A percentile compares a stretch with the other conserved stretches of the same genome.
Conservation (phyloP, 2,888 invertebrate genomes). For the Pollenia angustigena region DNA sequence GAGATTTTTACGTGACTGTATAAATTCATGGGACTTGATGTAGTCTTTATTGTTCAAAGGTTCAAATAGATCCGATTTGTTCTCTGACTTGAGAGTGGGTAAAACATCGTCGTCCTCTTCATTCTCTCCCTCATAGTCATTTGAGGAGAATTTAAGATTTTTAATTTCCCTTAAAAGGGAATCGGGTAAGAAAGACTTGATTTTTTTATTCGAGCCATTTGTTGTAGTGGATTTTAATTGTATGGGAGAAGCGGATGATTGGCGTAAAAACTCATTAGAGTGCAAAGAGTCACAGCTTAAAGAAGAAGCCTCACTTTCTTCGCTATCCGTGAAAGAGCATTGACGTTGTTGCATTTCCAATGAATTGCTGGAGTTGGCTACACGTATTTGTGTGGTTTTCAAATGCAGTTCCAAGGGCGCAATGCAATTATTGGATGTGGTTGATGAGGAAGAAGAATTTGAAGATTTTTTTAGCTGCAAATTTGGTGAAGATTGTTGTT, state of each 20-base stretch:
- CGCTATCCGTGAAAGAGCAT: slow-evolving; percentile 86
- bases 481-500: slow-evolving; percentile 85
- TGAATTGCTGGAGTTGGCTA: slow-evolving; percentile 66
- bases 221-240: slow-evolving; percentile 78
- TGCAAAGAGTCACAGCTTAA: slow-evolving; percentile 93
- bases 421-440: slow-evolving; percentile 69
- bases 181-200: slow-evolving; percentile 86
- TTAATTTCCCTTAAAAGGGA: slow-evolving; percentile 89
- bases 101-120: slow-evolving; percentile 60
- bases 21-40: slow-evolving; percentile 69
- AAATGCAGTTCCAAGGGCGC: slow-evolving; percentile 83
- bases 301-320: slow-evolving; percentile 88
- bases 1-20: slow-evolving; percentile 67
- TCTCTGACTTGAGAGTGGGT: slow-evolving; percentile 1
- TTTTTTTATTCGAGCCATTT: slow-evolving; percentile 63
- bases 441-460: slow-evolving; percentile 35
- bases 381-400: slow-evolving; percentile 80
- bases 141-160: slow-evolving; percentile 84
- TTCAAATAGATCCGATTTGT: slow-evolving; percentile 8
- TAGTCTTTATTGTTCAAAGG: slow-evolving; percentile 62
- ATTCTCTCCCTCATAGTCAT: slow-evolving; percentile 75
- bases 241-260: slow-evolving; percentile 80
- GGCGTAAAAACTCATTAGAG: slow-evolving; percentile 87
- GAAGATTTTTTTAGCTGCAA: slow-evolving; percentile 42
- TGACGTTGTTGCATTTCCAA: slow-evolving; percentile 81